phyloP scores from a whole-genome alignment of 1,140 invertebrate species.

The Bilobella aurantiaca region DNA sequence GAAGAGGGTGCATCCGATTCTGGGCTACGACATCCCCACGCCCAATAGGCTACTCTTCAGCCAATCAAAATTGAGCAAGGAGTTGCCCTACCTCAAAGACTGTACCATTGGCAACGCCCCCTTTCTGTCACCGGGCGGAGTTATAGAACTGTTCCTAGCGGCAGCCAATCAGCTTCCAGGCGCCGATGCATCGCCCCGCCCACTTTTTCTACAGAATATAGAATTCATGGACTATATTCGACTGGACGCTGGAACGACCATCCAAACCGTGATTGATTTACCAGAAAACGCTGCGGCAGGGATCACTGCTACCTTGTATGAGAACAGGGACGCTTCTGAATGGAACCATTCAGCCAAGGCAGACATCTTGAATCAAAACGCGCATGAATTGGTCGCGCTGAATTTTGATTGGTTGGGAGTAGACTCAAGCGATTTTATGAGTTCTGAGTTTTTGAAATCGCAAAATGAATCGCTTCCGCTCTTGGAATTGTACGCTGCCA shows the following conservation, averaged over 20 bases:
- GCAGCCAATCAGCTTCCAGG: neutral
- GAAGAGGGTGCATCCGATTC: neutral
- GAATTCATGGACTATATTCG: neutral
- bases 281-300: neutral
- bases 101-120: neutral
- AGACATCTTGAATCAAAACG: neutral
- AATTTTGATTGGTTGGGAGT: too few species aligned
- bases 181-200: neutral
- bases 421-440: too few species aligned
- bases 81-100: neutral
- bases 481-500: neutral
- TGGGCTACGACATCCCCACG: neutral
- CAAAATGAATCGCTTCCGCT: neutral
- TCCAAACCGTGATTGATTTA: neutral
- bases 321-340: neutral
- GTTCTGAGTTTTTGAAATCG: too few species aligned
- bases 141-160: neutral
- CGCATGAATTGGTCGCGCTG: neutral
- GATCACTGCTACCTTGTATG: neutral
- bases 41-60: neutral
- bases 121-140: neutral
- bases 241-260: neutral
- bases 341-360: neutral
- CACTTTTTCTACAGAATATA: neutral
- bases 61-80: neutral